Evolutionary conservation across 37 sponge, comb jelly and placozoan genomes (phyloP).

Genomic region (Diacarnus erythraeanus): DNA sequence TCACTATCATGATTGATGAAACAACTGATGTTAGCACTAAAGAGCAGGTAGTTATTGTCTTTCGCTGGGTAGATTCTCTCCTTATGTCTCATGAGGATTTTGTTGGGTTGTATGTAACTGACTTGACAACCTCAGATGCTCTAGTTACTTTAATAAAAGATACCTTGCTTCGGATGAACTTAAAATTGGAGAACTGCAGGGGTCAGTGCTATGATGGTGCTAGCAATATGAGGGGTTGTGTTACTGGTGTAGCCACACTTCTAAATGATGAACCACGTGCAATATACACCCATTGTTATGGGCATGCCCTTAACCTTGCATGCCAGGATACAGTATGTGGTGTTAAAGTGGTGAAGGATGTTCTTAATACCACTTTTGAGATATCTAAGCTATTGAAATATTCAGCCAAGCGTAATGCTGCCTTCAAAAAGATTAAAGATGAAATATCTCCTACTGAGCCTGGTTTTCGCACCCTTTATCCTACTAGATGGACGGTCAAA

Average conservation of each 20-base stretch:
- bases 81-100: conserved; percentile 64
- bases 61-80: conserved; percentile 16
- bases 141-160: conserved; percentile 40
- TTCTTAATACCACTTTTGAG: neutral
- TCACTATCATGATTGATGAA: too few species aligned
- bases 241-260: too few species aligned
- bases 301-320: conserved; percentile 14
- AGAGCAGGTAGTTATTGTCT: too few species aligned
- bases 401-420: neutral
- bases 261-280: too few species aligned
- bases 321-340: neutral
- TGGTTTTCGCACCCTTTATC: conserved; percentile 2
- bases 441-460: neutral
- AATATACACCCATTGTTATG: too few species aligned
- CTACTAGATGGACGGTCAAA: conserved; percentile 8
- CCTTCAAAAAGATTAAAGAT: neutral
- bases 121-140: conserved; percentile 33
- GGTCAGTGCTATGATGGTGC: conserved; percentile 82
- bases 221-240: too few species aligned
- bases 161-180: conserved; percentile 28
- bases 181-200: conserved; percentile 29
- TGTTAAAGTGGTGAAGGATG: neutral
- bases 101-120: conserved; percentile 59
- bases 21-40: too few species aligned
- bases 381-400: neutral